Evolutionary conservation across 2,888 invertebrate species (phyloP), one percentile per base, ranked within the genome.

Genomic region (Crioceris asparagi): DNA sequence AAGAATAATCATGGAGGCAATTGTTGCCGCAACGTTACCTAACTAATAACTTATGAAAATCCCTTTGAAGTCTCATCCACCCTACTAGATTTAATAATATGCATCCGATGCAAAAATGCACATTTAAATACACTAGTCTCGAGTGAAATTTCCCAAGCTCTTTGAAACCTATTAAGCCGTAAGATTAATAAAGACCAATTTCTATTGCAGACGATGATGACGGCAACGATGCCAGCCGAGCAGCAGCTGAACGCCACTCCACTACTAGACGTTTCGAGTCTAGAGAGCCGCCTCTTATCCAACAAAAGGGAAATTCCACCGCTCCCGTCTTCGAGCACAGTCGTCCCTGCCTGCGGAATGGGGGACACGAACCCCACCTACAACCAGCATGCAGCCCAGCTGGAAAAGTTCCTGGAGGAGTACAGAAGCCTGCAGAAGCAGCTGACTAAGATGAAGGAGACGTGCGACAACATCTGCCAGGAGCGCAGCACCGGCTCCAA

Each of bases 341-440:
- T 43, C 36, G 46, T 49, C 4, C 47, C 50, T 21, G 34, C 43
- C 10, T 12, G 12, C 10, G 25, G 14, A 8, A 18, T 16, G 7
- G 46, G 49, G 2, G 31, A 48, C 14, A 36, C 47, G 3, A 54
- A 54, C 12, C 50, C 56, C 6, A 69, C 74, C 12, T 83, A 79
- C 59, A 83, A 84, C 55, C 83, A 83, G 54, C 79, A 83, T 57
- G 82, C 84, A 1, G 80, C 83, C 11, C 83, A 85, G 56, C 64
- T 85, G 44, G 84, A 84, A 54, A 72, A 78, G 38, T 85, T 85
- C 59, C 70, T 85, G 29, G 82, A 84, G 53, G 85, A 85, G 56
- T 85, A 85, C 56, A 72, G 83, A 48, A 77, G 71, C 50, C 68
- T 85, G 39, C 79, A 84, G 56, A 79, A 82, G 56, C 82, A 85